A percentile compares a stretch with the other conserved stretches of the same genome.
phyloP scores from a whole-genome alignment of 2,113 vertebrate genomes.

The Anoura caudifer region DNA sequence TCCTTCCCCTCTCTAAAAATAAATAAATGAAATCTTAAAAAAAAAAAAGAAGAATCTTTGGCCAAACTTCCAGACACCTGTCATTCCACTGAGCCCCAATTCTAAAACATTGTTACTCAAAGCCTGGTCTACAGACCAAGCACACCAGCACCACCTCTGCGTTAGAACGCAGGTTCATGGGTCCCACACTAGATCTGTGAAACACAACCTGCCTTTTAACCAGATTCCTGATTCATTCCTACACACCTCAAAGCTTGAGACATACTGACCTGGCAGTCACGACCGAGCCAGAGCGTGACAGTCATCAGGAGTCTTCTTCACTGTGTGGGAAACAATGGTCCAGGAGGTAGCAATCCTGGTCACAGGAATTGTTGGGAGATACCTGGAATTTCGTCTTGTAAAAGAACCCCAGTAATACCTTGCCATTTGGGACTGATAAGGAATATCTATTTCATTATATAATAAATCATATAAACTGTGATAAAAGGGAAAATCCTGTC shows the following conservation, averaged over 20 bases:
- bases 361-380: not conserved
- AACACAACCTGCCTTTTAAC: not conserved
- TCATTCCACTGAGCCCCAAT: not conserved
- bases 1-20: no score
- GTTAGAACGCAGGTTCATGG: not conserved
- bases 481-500: conserved; percentile 7
- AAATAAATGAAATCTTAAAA: no score
- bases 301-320: not conserved
- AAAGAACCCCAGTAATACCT: not conserved
- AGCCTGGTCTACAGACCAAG: not conserved
- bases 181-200: not conserved
- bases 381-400: not conserved
- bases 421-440: not conserved
- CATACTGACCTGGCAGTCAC: not conserved
- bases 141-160: not conserved
- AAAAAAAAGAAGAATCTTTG: not conserved
- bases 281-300: not conserved
- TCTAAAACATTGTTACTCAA: not conserved
- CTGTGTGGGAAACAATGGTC: not conserved
- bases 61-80: not conserved
- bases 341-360: not conserved
- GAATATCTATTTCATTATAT: not conserved
- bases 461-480: not conserved
- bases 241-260: not conserved
- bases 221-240: not conserved